These are phyloP conservation scores for Garrulus glandarius DNA, from an alignment of 2,797 vertebrate species.

Conservation along the genomic window DNA sequence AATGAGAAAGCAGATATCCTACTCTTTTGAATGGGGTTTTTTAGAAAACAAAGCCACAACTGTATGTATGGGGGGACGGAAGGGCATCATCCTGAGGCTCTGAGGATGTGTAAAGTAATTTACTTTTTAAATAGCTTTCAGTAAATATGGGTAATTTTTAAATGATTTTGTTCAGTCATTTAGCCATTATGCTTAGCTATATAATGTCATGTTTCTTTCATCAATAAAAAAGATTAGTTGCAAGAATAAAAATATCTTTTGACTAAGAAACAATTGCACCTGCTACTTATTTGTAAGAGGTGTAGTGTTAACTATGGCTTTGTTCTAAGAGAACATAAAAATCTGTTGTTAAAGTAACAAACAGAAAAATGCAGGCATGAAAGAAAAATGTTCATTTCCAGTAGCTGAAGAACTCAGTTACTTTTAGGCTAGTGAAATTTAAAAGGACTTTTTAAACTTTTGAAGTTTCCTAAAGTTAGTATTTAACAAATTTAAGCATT, in stretches of 20 bases:
- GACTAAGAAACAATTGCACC: background rate
- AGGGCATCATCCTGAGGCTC: background rate
- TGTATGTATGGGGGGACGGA: fast-evolving
- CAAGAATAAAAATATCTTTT: background rate
- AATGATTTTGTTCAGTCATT: background rate
- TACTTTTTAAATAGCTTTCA: background rate
- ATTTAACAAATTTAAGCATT: background rate
- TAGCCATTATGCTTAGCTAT: background rate
- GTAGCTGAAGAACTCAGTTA: background rate
- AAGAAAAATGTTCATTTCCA: background rate
- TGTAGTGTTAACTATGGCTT: background rate
- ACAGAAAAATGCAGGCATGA: background rate
- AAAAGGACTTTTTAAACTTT: background rate
- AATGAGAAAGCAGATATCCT: background rate
- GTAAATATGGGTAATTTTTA: background rate
- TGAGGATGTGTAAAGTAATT: background rate
- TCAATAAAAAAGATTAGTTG: background rate
- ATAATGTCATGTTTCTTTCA: background rate
- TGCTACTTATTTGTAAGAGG: background rate
- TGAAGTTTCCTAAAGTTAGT: background rate
- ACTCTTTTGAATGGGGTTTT: background rate
- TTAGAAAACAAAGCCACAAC: background rate
- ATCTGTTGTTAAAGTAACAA: background rate
- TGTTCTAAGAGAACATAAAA: background rate
- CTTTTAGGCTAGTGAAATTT: background rate